These are phyloP conservation scores for Cerastoderma edule DNA, from an alignment of 2,888 invertebrate species.

Conservation along the genomic window DNA sequence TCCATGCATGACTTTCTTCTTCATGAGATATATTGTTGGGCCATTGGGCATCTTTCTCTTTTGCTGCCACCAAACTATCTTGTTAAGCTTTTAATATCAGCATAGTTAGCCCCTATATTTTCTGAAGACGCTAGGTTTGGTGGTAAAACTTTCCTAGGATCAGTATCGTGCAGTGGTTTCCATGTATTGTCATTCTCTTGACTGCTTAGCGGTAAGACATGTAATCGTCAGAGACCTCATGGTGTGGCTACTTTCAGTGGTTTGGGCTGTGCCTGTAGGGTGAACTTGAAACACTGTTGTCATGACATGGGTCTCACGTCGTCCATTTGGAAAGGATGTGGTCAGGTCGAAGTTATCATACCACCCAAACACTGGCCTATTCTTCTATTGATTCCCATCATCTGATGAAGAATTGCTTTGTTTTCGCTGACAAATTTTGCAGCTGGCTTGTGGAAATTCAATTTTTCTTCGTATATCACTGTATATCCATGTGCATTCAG, in stretches of 20 bases:
- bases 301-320: slow-evolving; percentile 34
- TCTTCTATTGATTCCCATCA: slow-evolving; percentile 23
- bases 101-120: background rate
- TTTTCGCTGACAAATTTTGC: slow-evolving; percentile 24
- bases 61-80: background rate
- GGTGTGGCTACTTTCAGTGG: background rate
- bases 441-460: slow-evolving; percentile 11
- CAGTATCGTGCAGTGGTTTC: background rate
- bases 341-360: slow-evolving; percentile 31
- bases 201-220: background rate
- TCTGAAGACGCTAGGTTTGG: background rate
- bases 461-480: slow-evolving; percentile 28
- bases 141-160: background rate
- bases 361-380: slow-evolving; percentile 24
- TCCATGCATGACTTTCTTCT: slow-evolving; percentile 18
- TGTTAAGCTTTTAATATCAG: slow-evolving; percentile 9
- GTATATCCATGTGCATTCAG: slow-evolving; percentile 31
- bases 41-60: slow-evolving; percentile 24
- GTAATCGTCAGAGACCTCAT: background rate
- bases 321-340: slow-evolving; percentile 27
- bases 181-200: background rate
- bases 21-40: slow-evolving; percentile 16
- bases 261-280: slow-evolving; percentile 25
- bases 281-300: slow-evolving; percentile 32
- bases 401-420: slow-evolving; percentile 16